phyloP scores from a whole-genome alignment of 2,797 vertebrate species.

The Adrianichthys oophorus region DNA sequence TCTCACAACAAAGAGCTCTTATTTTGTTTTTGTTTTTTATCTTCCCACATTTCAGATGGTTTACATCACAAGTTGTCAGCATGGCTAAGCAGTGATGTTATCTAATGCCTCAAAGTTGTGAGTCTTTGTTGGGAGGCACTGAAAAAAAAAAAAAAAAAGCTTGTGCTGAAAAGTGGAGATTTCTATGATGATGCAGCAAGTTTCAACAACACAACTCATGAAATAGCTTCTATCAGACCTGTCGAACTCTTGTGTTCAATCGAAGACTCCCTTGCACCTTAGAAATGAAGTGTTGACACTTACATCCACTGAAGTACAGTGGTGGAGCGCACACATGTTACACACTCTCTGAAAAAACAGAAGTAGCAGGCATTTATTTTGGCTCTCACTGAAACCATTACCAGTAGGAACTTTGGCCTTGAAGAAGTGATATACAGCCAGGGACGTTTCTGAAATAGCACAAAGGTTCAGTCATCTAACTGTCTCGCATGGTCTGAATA shows the following conservation, averaged over 20 bases:
- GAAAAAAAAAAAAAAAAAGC: no score
- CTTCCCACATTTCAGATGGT: slow-evolving; percentile 45
- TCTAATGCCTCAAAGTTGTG: slow-evolving; percentile 46
- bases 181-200: slow-evolving; percentile 37
- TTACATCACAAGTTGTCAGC: slow-evolving; percentile 41
- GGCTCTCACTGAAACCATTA: slow-evolving; percentile 61
- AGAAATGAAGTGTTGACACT: slow-evolving; percentile 26
- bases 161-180: slow-evolving; percentile 39
- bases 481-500: slow-evolving; percentile 62
- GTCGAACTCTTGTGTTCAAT: slow-evolving; percentile 20
- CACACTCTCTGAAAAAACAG: slow-evolving; percentile 48
- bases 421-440: slow-evolving; percentile 52
- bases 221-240: slow-evolving; percentile 22
- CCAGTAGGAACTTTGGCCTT: slow-evolving; percentile 61
- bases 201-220: slow-evolving; percentile 26
- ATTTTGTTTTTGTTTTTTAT: slow-evolving; percentile 43
- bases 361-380: slow-evolving; percentile 73
- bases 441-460: slow-evolving; percentile 70
- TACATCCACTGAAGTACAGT: slow-evolving; percentile 34
- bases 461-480: slow-evolving; percentile 62
- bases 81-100: slow-evolving; percentile 53
- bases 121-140: slow-evolving; percentile 25
- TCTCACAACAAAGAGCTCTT: slow-evolving; percentile 36
- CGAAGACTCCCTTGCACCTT: slow-evolving; percentile 20
- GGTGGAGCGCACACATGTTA: slow-evolving; percentile 7